A percentile compares a stretch with the other conserved stretches of the same genome.
Conservation (phyloP, 2,113 vertebrate species). For the Baryphthengus martii region DNA sequence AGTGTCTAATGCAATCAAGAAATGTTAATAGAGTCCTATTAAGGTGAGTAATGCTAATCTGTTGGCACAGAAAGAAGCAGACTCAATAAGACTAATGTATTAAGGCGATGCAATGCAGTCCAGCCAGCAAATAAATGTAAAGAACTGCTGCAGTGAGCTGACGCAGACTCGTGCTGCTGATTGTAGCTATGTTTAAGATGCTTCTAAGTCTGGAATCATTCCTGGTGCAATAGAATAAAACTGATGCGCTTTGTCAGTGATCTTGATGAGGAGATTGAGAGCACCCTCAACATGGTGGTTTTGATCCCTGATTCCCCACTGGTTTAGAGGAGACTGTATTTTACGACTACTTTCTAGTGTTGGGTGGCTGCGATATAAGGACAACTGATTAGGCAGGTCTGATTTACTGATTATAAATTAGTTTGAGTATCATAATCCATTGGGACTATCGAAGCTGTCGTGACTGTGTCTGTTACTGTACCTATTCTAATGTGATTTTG, state of each 20-base stretch:
- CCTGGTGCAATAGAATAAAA: not conserved
- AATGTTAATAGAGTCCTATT: conserved; percentile 38
- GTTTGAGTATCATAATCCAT: not conserved
- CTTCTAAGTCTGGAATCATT: conserved; percentile 14
- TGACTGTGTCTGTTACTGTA: not conserved
- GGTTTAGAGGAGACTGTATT: not conserved
- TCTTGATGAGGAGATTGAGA: no score
- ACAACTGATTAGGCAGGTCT: not conserved
- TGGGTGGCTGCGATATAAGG: not conserved
- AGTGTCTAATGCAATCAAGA: conserved; percentile 33
- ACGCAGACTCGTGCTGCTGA: not conserved
- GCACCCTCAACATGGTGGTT: no score
- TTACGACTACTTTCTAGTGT: not conserved
- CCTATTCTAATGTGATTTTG: not conserved
- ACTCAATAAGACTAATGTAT: not conserved
- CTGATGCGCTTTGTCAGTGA: no score
- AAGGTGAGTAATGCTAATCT: not conserved
- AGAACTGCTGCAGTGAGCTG: not conserved
- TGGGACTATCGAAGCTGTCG: not conserved
- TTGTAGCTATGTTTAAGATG: not conserved
- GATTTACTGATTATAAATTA: not conserved
- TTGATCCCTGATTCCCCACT: not conserved
- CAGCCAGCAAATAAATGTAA: not conserved
- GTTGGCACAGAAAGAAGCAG: not conserved
- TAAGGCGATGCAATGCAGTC: not conserved